phyloP scores from a whole-genome alignment of 2,797 vertebrate genomes.

The Mastacembelus armatus region DNA sequence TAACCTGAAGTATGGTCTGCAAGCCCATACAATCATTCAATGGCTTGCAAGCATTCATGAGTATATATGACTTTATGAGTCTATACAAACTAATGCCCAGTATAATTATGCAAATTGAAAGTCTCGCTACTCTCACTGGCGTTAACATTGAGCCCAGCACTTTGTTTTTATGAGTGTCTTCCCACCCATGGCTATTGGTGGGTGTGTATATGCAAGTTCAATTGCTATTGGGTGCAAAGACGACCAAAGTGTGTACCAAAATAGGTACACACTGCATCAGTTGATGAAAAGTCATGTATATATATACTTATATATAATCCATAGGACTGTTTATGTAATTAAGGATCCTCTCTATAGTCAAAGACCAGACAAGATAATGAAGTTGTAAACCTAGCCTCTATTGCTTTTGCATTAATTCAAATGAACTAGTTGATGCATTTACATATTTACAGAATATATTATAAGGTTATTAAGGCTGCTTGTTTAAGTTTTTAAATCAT shows the following conservation, averaged over 20 bases:
- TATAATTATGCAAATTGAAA: constrained; percentile 67
- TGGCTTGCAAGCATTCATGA: background rate
- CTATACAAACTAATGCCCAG: constrained; percentile 1
- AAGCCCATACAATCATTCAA: too few relatives aligned
- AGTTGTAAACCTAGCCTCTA: background rate
- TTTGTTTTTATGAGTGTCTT: constrained; percentile 57
- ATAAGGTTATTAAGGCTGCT: too few relatives aligned
- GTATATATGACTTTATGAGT: constrained; percentile 13
- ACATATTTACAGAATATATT: constrained; percentile 5
- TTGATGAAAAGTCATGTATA: background rate
- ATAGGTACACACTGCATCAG: background rate
- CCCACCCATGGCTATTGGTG: constrained; percentile 35
- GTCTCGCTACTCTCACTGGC: constrained; percentile 49
- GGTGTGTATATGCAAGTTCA: constrained; percentile 10
- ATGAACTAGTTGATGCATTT: background rate
- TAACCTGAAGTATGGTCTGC: background rate
- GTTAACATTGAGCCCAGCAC: constrained; percentile 45
- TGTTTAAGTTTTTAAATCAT: too few relatives aligned
- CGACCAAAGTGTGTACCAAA: too few relatives aligned
- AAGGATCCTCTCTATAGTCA: background rate
- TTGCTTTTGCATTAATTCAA: background rate
- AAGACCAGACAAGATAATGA: background rate
- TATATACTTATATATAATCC: background rate
- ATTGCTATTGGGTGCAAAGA: too few relatives aligned
- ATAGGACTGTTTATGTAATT: background rate